Base-by-base conservation (phyloP, 1,140 invertebrate genomes). In the Diachasma alloeum region DNA sequence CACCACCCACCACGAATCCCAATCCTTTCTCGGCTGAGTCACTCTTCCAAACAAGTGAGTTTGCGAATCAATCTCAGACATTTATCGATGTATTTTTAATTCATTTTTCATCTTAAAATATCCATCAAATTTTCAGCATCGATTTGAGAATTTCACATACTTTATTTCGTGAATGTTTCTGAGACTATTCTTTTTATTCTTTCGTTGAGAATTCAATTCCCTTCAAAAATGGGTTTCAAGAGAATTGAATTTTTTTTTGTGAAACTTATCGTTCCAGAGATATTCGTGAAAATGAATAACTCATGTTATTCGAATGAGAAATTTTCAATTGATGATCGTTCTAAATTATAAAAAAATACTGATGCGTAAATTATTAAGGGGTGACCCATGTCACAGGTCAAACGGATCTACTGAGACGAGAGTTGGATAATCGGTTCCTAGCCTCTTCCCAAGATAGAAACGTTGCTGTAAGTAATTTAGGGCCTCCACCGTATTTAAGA, bases 341-440 rank as follows among this genome's bases (percentile, higher is more conserved):
- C 26, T 15, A 63, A 63, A 26, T 63, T 63, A 26, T 31, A 2
- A 13, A 63, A n/a, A 63, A 39, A 78, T 72, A 69, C 74, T 86
- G 85, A 87, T 53, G n/a, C 79, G 76, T 17, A 84, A 85, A 68
- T 39, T 68, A 37, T 37, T 72, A 82, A 90, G 87, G 87, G 81
- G 87, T 89, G 82, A 88, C 83, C 77, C 86, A 90, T 85, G 85
- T 88, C 88, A 85, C 91, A 91, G 93, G 93, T 89, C 93, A 94
- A 87, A 93, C 95, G 44, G 97, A 99, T 87, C 91, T 98, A 83
- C 88, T 98, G 74, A 92, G 97, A 76, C 93, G 97, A 83, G 97
- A 98, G 89, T 90, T 99, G 80, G 97, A 98, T 91, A 96, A 93
- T 81, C 92, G 97, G 82, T 97, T 98, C 89, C 90, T 99, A 80